Conservation (phyloP, 2,113 vertebrate species). For the Mystacornis crossleyi region DNA sequence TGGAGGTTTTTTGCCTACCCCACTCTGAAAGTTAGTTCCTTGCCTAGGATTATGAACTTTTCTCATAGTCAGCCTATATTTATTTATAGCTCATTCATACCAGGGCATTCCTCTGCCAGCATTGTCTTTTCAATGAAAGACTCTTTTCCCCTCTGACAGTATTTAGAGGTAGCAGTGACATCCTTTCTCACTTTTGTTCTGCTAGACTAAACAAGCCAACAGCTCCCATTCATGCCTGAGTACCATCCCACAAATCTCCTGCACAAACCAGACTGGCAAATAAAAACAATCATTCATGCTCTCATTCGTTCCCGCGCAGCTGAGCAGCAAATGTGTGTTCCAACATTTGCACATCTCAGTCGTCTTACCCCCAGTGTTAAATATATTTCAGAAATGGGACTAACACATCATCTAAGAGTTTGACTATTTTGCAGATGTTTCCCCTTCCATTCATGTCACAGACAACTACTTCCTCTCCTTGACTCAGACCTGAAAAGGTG, state of each 20-base stretch:
- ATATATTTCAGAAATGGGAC: background rate
- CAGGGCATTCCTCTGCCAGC: background rate
- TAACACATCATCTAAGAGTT: background rate
- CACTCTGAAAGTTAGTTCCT: background rate
- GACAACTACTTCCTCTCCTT: background rate
- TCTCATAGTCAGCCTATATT: background rate
- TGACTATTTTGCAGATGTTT: background rate
- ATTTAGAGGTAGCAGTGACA: background rate
- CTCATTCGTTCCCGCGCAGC: background rate
- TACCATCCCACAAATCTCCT: background rate
- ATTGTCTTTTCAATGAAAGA: background rate
- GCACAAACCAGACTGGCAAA: background rate
- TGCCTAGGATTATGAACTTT: background rate
- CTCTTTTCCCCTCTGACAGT: background rate
- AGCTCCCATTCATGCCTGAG: background rate
- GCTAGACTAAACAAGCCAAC: slow-evolving; percentile 31
- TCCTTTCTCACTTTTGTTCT: slow-evolving; percentile 14
- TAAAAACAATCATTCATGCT: background rate
- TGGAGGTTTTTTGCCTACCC: background rate
- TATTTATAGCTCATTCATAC: background rate
- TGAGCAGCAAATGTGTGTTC: background rate
- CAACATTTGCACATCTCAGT: background rate
- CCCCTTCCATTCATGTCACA: background rate
- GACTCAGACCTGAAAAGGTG: background rate
- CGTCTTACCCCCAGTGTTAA: rapidly evolving